Base-by-base conservation (phyloP, 2,888 invertebrate species). In the Temnothorax unifasciatus region DNA sequence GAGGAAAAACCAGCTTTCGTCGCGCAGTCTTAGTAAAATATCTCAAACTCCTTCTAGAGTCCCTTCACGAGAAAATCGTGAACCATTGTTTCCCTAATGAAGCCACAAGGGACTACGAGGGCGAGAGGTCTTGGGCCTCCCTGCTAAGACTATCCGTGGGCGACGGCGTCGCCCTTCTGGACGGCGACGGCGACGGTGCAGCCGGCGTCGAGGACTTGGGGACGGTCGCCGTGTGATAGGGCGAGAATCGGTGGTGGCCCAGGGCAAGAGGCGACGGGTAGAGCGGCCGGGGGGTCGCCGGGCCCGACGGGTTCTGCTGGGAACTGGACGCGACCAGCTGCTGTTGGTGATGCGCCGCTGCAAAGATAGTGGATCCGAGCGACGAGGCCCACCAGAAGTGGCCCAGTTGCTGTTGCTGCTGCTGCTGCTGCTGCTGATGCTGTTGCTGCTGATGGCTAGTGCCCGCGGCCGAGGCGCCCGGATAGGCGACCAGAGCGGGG, bases 261-360 rank as follows among this genome's bases (percentile, higher is more conserved):
- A 95, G 89, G 0, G 94, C 93, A 11, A 94, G 86, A 0, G 94
- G 93, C 29, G 94, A 93, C 0, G 95, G 95, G 74, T 95, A 95
- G 25, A 95, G 91, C 0, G 95, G 94, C 25, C 94, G 82, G 0
- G 95, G 94, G 0, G 95, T 94, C 0, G 94, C 94, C 6, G 94
- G 94, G 59, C 89, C 66, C 73, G 92, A 86, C 6, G 91, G 87
- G 54, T 88, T 90, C 83, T 92, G 90, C 61, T 96, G 95, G 59
- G 95, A 95, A 0, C 95, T 94, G 0, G 95, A 95, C 0, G 96
- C 96, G 69, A 97, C 92, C 92, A 97, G 97, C 91, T 97, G 97
- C 75, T 97, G 97, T 3, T 94, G 94, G 77, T 94, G 95, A 71
- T 94, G 96, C 88, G 90, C 95, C 0, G 95, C 96, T 1, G 96